Base-by-base conservation (phyloP, 2,113 vertebrate species). In the Otolemur garnettii region DNA sequence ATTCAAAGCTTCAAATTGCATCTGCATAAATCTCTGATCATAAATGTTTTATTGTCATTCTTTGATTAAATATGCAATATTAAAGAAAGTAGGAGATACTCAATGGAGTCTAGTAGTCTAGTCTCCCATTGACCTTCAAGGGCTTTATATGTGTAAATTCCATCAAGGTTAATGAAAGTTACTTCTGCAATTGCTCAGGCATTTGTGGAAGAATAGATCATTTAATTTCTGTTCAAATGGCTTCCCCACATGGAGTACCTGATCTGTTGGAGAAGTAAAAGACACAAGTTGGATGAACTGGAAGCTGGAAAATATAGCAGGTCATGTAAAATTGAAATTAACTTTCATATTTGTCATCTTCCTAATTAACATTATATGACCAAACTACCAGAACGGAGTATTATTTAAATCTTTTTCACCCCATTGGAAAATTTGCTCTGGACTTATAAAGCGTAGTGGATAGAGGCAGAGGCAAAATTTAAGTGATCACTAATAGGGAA, bases 91-190 rank as follows among this genome's bases (percentile, higher is more conserved):
- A 77, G 64, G 71, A 96, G 64, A 81, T 92, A 55, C 64, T 89
- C 71, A 86, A 74, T 50, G 68, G 77, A 92, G 80, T 92, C 71
- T 90, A 57, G 77, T 82, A 92, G 80, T 92, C 71, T 90, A 57
- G 77, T 82, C 69, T 87, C 87, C 97, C 68, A 88, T 60, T 92
- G 96, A 94, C 90, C 90, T 90, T 90, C 81, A 85, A 82, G 68
- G 78, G 68, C 66, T 97, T 97, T 90, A 35, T 81, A 66, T 53
- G 17, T 93, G 71, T 93, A 87, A 94, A 91, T 91, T 91, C 50
- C 86, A 93, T 95, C 81, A 92, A 93, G 95, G 97, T 97, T 98
- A 98, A 97, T 97, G 97, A 96, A 97, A 97, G 91, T 94, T 97
- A 88, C 77, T 87, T 93, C 78, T 93, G 77, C 38, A 95, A 77